Conservation (phyloP, 2,113 vertebrate genomes). For the Chitala chitala region DNA sequence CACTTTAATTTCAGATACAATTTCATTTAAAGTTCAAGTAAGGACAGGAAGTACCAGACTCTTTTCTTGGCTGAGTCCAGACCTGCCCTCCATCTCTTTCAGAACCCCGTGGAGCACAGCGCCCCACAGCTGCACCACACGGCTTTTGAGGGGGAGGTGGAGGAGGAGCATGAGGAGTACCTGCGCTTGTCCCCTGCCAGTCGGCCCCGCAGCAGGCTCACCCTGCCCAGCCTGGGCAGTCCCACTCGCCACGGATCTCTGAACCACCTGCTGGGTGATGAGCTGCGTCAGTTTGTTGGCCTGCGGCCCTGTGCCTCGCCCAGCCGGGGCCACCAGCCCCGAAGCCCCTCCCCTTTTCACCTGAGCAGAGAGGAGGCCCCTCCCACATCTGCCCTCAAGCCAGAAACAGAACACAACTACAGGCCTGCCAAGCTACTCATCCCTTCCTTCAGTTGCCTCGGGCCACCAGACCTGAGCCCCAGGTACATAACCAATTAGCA, state of each 20-base stretch:
- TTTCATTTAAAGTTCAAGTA: no score
- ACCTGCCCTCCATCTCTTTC: slow-evolving; percentile 11
- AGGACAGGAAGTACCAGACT: not conserved
- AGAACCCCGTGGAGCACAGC: slow-evolving; percentile 55
- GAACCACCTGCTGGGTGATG: not conserved
- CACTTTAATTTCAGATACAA: not conserved
- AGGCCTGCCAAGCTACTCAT: slow-evolving; percentile 80
- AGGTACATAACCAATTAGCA: slow-evolving; percentile 58
- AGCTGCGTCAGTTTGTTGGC: not conserved
- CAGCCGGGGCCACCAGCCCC: slow-evolving; percentile 53
- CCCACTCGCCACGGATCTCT: slow-evolving; percentile 43
- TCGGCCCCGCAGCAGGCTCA: slow-evolving; percentile 64
- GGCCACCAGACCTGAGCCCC: slow-evolving; percentile 80
- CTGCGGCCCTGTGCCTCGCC: slow-evolving; percentile 60
- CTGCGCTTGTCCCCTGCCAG: slow-evolving; percentile 62
- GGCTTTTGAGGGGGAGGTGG: slow-evolving; percentile 71
- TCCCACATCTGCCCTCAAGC: not conserved
- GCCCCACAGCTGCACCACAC: slow-evolving; percentile 62
- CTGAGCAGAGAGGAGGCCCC: slow-evolving; percentile 46
- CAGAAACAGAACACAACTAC: slow-evolving; percentile 32
- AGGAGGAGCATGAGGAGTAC: slow-evolving; percentile 55
- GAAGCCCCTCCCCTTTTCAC: slow-evolving; percentile 65
- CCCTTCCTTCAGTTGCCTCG: slow-evolving; percentile 66
- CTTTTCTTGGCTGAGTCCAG: not conserved
- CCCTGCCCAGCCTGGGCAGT: slow-evolving; percentile 75